Conservation (phyloP, 2,888 invertebrate species). For the Tiphia femorata region DNA sequence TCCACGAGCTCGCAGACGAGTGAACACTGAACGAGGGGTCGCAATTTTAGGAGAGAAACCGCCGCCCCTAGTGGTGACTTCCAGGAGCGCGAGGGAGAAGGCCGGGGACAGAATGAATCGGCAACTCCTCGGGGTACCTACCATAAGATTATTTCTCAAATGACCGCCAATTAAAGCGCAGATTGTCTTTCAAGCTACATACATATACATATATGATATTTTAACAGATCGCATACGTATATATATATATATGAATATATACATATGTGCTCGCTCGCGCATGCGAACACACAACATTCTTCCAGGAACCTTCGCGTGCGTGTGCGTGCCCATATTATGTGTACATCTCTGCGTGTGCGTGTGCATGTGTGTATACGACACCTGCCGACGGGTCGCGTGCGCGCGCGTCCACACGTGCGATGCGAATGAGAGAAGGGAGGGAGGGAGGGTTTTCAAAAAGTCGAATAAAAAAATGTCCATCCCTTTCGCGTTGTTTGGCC, state of each 20-base stretch:
- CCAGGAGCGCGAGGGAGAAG: slow-evolving; percentile 73
- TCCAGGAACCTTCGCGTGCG: too few relatives aligned
- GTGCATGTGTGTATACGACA: slow-evolving; percentile 59
- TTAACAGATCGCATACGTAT: slow-evolving; percentile 24
- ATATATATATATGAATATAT: slow-evolving; percentile 17
- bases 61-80: slow-evolving; percentile 51
- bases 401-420: not conserved
- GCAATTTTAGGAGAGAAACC: slow-evolving; percentile 64
- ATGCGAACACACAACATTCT: too few relatives aligned
- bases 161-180: slow-evolving; percentile 37
- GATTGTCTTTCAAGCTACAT: slow-evolving; percentile 31
- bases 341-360: slow-evolving; percentile 55
- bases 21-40: slow-evolving; percentile 42
- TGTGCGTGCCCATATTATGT: slow-evolving; percentile 35
- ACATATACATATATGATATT: slow-evolving; percentile 25
- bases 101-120: slow-evolving; percentile 83
- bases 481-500: too few relatives aligned
- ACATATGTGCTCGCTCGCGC: slow-evolving; percentile 6
- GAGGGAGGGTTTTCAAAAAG: slow-evolving; percentile 7
- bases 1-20: too few relatives aligned
- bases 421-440: not conserved
- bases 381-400: slow-evolving; percentile 50
- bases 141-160: slow-evolving; percentile 35
- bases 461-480: slow-evolving; percentile 7
- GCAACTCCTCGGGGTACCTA: slow-evolving; percentile 89